These are phyloP conservation scores for Agrochola lychnidis DNA, from an alignment of 2,888 invertebrate species.

Conservation along the genomic window DNA sequence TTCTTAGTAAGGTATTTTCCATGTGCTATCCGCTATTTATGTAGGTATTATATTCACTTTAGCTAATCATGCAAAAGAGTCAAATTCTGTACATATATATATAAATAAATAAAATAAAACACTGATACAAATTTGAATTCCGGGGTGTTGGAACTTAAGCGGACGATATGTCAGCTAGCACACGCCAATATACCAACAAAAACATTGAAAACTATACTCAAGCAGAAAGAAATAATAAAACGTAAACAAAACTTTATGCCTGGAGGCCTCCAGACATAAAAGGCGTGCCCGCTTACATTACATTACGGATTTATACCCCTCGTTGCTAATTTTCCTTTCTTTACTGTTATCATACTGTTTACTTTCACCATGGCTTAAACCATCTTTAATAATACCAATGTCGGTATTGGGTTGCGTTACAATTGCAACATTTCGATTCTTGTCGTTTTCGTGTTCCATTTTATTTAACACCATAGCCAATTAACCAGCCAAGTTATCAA, in stretches of 20 bases:
- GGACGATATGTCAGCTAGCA: neutral
- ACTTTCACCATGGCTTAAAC: too few relatives aligned
- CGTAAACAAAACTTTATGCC: neutral
- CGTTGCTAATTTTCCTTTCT: slow-evolving; percentile 2
- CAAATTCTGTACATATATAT: neutral
- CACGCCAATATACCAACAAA: neutral
- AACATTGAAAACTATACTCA: neutral
- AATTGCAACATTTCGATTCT: neutral
- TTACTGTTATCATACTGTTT: neutral
- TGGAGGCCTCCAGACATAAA: neutral
- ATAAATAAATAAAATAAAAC: too few relatives aligned
- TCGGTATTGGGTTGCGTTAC: neutral
- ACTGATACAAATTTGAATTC: too few relatives aligned
- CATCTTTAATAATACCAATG: neutral
- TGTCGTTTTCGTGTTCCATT: neutral
- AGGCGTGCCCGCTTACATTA: neutral
- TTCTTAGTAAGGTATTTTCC: slow-evolving; percentile 36
- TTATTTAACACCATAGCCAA: neutral
- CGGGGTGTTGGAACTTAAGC: too few relatives aligned
- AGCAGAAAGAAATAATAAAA: neutral
- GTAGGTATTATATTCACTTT: neutral
- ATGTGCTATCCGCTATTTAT: slow-evolving; percentile 10
- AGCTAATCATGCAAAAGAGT: neutral
- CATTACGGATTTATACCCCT: neutral
- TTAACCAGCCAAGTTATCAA: neutral